These are phyloP conservation scores for Pterostichus niger DNA, from an alignment of 2,888 invertebrate species.

Conservation along the genomic window DNA sequence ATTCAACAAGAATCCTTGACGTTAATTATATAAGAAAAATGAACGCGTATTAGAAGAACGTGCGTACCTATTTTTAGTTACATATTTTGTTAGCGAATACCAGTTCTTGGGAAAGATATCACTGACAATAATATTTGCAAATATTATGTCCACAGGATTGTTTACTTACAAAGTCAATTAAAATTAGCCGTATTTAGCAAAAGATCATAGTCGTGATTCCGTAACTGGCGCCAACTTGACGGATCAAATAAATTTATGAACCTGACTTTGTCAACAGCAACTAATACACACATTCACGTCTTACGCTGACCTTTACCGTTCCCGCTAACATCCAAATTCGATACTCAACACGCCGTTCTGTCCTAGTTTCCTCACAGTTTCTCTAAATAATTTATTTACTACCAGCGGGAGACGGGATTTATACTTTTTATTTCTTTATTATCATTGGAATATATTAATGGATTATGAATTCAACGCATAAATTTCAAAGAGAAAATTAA, in stretches of 20 bases:
- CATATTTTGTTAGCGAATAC: conserved; percentile 19
- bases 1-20: background rate
- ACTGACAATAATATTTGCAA: conserved; percentile 49
- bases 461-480: conserved; percentile 26
- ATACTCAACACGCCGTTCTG: conserved; percentile 4
- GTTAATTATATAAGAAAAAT: background rate
- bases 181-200: conserved; percentile 52
- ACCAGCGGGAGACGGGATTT: background rate
- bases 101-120: conserved; percentile 22
- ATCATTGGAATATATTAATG: conserved; percentile 31
- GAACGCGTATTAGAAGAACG: background rate
- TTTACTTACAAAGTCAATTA: conserved; percentile 40
- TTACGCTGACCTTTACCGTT: conserved; percentile 30
- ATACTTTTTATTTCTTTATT: conserved; percentile 25
- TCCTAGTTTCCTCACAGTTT: conserved; percentile 43
- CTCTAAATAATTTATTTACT: conserved; percentile 30
- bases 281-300: background rate
- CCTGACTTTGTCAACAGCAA: conserved; percentile 48
- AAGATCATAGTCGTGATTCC: conserved; percentile 39
- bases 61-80: background rate
- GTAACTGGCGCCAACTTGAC: conserved; percentile 48
- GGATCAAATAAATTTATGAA: conserved; percentile 57
- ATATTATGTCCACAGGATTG: conserved; percentile 27
- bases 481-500: conserved; percentile 35
- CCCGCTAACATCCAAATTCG: conserved; percentile 27